Conservation (phyloP, 1,140 invertebrate genomes). For the Drosophila eugracilis region DNA sequence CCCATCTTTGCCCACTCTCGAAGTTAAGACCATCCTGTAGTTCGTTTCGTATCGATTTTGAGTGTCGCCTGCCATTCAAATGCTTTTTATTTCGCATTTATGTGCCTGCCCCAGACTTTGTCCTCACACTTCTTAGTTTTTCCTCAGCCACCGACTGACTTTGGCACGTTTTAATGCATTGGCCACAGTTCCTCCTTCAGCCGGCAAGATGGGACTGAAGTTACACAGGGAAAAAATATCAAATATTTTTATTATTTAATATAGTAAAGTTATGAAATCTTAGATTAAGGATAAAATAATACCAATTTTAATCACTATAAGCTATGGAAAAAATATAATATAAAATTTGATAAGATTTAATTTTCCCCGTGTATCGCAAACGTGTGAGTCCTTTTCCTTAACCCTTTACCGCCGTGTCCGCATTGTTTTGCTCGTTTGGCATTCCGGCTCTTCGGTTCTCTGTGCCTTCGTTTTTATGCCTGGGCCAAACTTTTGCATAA, state of each 20-base stretch:
- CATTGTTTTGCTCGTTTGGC: constrained; percentile 55
- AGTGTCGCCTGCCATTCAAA: constrained; percentile 82
- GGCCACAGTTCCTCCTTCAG: constrained; percentile 25
- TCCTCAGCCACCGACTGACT: constrained; percentile 40
- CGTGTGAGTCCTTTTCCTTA: constrained; percentile 51
- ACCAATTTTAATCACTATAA: no score
- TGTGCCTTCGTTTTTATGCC: constrained; percentile 34
- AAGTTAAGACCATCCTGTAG: constrained; percentile 8
- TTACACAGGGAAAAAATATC: constrained; percentile 3
- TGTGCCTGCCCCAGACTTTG: constrained; percentile 58
- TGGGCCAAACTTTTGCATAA: constrained; percentile 51
- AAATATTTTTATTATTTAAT: no score
- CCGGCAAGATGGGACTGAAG: constrained; percentile 5
- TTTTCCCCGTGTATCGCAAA: constrained; percentile 11
- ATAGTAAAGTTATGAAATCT: no score
- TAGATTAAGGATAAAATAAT: no score
- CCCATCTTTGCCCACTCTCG: not conserved
- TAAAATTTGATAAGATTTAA: not conserved
- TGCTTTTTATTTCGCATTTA: constrained; percentile 81
- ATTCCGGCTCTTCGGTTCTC: constrained; percentile 9
- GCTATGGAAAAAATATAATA: no score
- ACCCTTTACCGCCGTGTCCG: constrained; percentile 25
- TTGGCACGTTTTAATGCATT: constrained; percentile 75
- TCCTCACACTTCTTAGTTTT: constrained; percentile 17
- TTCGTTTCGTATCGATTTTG: constrained; percentile 75